Conservation (phyloP, 2,888 invertebrate genomes). For the Carcina quercana region DNA sequence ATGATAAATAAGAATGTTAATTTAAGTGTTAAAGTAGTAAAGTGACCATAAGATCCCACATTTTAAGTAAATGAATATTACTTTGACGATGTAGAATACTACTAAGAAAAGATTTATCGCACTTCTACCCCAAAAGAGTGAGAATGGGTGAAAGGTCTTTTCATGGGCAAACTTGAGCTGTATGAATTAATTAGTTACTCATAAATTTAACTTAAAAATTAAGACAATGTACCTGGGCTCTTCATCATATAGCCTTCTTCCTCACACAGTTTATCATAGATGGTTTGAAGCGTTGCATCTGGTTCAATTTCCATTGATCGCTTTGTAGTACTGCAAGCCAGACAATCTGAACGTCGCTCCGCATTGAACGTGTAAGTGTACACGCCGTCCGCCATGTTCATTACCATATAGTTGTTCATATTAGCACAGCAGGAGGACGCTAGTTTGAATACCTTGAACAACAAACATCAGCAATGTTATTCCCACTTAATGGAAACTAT, state of each 20-base stretch:
- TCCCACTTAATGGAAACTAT: too few relatives aligned
- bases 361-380: slow-evolving; percentile 97
- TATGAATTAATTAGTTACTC: too few relatives aligned
- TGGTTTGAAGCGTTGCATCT: slow-evolving; percentile 81
- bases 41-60: background rate
- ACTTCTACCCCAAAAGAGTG: too few relatives aligned
- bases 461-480: background rate
- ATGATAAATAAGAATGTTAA: slow-evolving; percentile 6
- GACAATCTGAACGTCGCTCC: slow-evolving; percentile 89
- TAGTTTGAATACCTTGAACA: slow-evolving; percentile 88
- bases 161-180: too few relatives aligned
- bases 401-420: slow-evolving; percentile 96
- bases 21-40: background rate
- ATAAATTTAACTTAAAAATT: too few relatives aligned
- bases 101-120: too few relatives aligned
- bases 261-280: slow-evolving; percentile 87
- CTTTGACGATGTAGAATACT: too few relatives aligned
- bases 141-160: too few relatives aligned
- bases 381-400: slow-evolving; percentile 96
- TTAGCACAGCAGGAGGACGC: slow-evolving; percentile 93
- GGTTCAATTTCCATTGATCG: slow-evolving; percentile 75
- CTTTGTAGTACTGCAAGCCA: slow-evolving; percentile 88
- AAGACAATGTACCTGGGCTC: slow-evolving; percentile 81
- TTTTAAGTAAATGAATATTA: too few relatives aligned
- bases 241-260: slow-evolving; percentile 90